These are phyloP conservation scores for Cylas formicarius DNA, from an alignment of 1,140 invertebrate species.

Conservation along the genomic window DNA sequence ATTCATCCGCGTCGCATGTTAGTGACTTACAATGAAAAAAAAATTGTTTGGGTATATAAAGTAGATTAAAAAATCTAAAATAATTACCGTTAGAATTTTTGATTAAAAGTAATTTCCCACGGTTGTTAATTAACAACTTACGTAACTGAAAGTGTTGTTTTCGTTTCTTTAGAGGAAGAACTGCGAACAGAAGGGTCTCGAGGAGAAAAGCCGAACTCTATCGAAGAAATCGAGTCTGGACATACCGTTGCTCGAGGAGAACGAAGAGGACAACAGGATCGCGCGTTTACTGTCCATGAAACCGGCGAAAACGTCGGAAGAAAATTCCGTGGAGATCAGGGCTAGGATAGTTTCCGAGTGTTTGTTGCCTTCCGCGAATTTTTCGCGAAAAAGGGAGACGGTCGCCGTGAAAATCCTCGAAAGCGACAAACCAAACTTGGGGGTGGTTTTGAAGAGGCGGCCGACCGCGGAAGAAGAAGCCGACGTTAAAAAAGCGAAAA, in stretches of 20 bases:
- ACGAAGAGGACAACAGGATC: constrained; percentile 68
- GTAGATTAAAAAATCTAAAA: no score
- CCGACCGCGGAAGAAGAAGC: no score
- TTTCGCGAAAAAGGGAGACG: constrained; percentile 42
- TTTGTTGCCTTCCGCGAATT: constrained; percentile 50
- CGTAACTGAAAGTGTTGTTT: constrained; percentile 12
- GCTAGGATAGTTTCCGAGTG: constrained; percentile 42
- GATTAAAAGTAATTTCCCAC: no score
- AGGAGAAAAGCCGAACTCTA: constrained; percentile 62
- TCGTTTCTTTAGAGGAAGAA: constrained; percentile 58
- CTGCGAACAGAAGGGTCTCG: constrained; percentile 63
- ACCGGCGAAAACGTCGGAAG: constrained; percentile 47
- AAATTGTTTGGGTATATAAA: constrained; percentile 8
- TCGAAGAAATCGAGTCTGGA: constrained; percentile 70
- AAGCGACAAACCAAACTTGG: constrained; percentile 23
- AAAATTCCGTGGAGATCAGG: constrained; percentile 46
- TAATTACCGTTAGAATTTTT: no score
- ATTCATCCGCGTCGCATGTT: no score
- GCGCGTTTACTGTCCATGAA: constrained; percentile 66
- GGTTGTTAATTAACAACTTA: neutral
- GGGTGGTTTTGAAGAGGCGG: constrained; percentile 23
- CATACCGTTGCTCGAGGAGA: constrained; percentile 71
- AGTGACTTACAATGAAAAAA: no score
- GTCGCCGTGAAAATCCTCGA: constrained; percentile 34
- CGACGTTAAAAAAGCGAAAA: no score